Conservation (phyloP, 1,140 invertebrate genomes). For the Drosophila saltans region DNA sequence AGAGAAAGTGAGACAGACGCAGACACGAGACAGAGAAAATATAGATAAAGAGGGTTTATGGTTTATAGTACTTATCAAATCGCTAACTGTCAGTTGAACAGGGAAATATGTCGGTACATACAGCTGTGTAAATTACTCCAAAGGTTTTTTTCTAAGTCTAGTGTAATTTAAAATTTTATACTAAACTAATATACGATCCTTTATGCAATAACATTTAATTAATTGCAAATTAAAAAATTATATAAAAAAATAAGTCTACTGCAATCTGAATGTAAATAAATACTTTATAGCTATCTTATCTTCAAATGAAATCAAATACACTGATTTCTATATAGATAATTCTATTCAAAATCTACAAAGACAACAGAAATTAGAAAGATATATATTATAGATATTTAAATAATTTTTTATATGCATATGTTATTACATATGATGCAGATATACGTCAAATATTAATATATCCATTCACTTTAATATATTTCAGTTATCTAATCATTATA, state of each 20-base stretch:
- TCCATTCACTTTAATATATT: too few species aligned
- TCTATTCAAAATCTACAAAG: neutral
- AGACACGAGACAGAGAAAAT: neutral
- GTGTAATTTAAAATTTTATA: too few species aligned
- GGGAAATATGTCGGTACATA: neutral
- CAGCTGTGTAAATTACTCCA: neutral
- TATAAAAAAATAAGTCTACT: neutral
- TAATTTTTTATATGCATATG: neutral
- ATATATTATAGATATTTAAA: neutral
- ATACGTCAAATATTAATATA: neutral
- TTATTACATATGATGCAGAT: neutral
- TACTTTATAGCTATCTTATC: neutral
- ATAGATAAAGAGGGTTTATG: conserved; percentile 27
- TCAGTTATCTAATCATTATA: neutral
- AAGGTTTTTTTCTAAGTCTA: neutral
- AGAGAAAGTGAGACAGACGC: neutral
- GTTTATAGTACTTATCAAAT: conserved; percentile 79
- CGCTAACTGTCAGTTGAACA: conserved; percentile 61
- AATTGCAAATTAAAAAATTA: neutral
- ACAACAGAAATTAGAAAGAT: neutral
- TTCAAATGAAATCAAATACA: neutral
- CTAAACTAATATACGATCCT: neutral
- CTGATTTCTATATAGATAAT: neutral
- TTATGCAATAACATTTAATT: neutral
- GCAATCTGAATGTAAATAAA: neutral